Evolutionary conservation across 2,113 vertebrate species (phyloP), one percentile per base, ranked within the genome.

Genomic region (Tichodroma muraria): DNA sequence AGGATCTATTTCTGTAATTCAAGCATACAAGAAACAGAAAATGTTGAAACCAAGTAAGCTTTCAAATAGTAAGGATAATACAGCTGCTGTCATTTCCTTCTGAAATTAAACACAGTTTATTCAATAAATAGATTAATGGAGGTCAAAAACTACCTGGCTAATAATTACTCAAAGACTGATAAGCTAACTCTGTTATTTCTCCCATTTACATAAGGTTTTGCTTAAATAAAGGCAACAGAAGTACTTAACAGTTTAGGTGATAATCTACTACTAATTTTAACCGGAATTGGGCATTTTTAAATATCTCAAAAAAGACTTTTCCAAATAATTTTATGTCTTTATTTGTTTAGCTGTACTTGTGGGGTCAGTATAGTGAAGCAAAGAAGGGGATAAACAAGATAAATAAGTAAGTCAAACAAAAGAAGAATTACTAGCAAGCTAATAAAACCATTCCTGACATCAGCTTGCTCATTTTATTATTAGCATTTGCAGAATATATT

Each of bases 1-100:
- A 96, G 63, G 88, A 57, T 73, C 95, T 96, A 83, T 95, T 97
- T 97, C 89, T 96, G 61, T 94, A 93, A 95, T 77, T 89, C 2
- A 3, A 97, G 93, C 89, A 92, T 65, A 90, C 33, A 47, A 80
- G 40, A 94, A 90, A 87, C 52, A 80, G 84, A 95, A 90, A 93
- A 96, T 89, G 57, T 27, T 85, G 70, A 95, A 81, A 87, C 72
- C 40, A 95, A 96, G 85, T 79, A 77, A 92, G 50, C 56, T 95
- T 95, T 94, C 78, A 95, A 95, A 94, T 45, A 91, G 38, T 69
- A 78, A 88, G 35, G 92, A 88, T 93, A 95, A 90, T 88, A 94
- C 69, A 73, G 49, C 49, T 78, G 61, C 40, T 75, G 52, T 38
- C 4, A 81, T 79, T 92, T 86, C 30, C 24, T 65, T 78, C 40